A percentile compares a stretch with the other conserved stretches of the same genome.
Conservation (phyloP, 2,797 vertebrate species). For the Scomberomorus guttatus region DNA sequence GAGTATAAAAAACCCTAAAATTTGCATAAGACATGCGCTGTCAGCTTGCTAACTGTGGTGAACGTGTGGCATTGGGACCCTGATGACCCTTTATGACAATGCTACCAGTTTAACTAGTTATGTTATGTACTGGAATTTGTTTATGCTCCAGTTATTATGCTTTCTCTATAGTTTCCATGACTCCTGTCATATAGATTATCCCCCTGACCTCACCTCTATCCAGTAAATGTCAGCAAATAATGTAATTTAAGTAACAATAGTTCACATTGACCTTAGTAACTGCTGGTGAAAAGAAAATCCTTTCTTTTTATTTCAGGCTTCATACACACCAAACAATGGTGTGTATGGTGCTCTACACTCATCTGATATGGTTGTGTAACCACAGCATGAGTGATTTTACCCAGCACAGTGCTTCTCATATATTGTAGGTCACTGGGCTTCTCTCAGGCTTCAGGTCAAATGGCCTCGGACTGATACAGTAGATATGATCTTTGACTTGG, state of each 20-base stretch:
- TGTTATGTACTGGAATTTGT: neutral
- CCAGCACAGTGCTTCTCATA: slow-evolving; percentile 20
- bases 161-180: neutral
- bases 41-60: neutral
- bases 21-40: neutral
- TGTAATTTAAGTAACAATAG: neutral
- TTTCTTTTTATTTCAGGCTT: slow-evolving; percentile 7
- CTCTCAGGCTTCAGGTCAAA: slow-evolving; percentile 55
- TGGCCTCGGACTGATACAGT: slow-evolving; percentile 14
- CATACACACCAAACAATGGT: neutral
- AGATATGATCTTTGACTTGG: slow-evolving; percentile 23
- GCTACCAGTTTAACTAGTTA: neutral
- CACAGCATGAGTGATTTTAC: slow-evolving; percentile 18
- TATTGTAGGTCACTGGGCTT: slow-evolving; percentile 68
- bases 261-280: neutral
- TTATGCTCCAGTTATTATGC: neutral
- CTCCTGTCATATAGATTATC: neutral
- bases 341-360: neutral
- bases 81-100: neutral
- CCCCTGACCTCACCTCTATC: neutral
- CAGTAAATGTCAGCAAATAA: slow-evolving; percentile 1
- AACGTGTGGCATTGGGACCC: neutral
- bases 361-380: slow-evolving; percentile 29
- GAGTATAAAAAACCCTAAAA: neutral
- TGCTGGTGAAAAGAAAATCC: neutral